Conservation (phyloP, 2,797 vertebrate species). For the Lutjanus campechanus region DNA sequence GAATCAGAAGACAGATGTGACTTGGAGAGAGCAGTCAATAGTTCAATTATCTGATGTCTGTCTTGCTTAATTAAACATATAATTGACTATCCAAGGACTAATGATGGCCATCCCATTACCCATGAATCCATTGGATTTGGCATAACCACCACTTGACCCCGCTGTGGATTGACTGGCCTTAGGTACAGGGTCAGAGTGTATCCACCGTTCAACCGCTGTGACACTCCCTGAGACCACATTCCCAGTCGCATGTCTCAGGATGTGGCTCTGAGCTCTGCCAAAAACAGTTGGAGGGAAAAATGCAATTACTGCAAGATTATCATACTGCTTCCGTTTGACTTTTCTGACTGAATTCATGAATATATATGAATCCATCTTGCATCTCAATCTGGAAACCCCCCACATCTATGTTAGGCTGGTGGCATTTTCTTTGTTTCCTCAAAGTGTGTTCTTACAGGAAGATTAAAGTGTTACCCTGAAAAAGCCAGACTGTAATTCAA, state of each 20-base stretch:
- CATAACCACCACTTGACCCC: conserved; percentile 79
- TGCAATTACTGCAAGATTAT: conserved; percentile 84
- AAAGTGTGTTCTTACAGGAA: conserved; percentile 55
- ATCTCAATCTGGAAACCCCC: conserved; percentile 78
- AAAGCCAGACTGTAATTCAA: conserved; percentile 41
- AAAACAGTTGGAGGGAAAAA: conserved; percentile 81
- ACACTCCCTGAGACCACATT: conserved; percentile 32
- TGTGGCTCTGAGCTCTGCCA: conserved; percentile 68
- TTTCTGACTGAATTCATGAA: conserved; percentile 86
- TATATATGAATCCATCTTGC: conserved; percentile 85
- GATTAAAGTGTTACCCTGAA: conserved; percentile 57
- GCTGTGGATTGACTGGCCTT: conserved; percentile 65
- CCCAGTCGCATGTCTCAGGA: conserved; percentile 47
- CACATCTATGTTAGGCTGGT: conserved; percentile 70
- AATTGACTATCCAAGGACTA: conserved; percentile 76
- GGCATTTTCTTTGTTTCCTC: conserved; percentile 78
- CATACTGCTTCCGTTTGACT: conserved; percentile 85
- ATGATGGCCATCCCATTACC: conserved; percentile 77
- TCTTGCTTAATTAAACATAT: conserved; percentile 84
- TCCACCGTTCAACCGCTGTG: conserved; percentile 57
- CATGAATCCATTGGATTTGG: conserved; percentile 74
- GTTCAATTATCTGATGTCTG: conserved; percentile 82
- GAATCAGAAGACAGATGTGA: conserved; percentile 72
- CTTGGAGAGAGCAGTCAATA: conserved; percentile 74
- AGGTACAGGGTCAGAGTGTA: conserved; percentile 70